phyloP scores from a whole-genome alignment of 2,888 invertebrate species.

The Ormia ochracea region DNA sequence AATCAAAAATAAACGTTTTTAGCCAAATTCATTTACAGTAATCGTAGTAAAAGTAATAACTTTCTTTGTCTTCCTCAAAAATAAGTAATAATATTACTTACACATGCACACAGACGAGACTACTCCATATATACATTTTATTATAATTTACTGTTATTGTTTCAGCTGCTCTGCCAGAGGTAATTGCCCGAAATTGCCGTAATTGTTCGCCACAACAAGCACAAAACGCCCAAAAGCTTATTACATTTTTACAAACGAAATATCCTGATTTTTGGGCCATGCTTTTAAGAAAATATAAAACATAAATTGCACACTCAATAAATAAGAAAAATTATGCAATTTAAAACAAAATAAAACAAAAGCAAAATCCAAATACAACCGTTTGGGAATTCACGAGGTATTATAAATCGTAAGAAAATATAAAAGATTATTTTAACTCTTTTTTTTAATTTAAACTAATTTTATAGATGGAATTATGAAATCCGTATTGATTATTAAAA shows the following conservation, averaged over 20 bases:
- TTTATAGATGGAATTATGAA: too few relatives aligned
- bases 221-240: constrained; percentile 78
- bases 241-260: constrained; percentile 78
- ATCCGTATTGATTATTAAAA: too few relatives aligned
- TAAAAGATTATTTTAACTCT: too few relatives aligned
- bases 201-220: constrained; percentile 78
- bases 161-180: constrained; percentile 78
- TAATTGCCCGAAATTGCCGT: constrained; percentile 78
- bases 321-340: not conserved
- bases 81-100: too few relatives aligned
- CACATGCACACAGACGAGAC: too few relatives aligned
- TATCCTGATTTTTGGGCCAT: constrained; percentile 79
- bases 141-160: not conserved
- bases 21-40: too few relatives aligned
- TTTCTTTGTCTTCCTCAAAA: too few relatives aligned
- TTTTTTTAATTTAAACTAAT: too few relatives aligned
- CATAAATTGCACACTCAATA: constrained; percentile 41
- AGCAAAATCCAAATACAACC: not conserved
- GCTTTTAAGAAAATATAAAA: constrained; percentile 77
- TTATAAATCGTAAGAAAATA: too few relatives aligned
- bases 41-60: too few relatives aligned
- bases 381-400: too few relatives aligned
- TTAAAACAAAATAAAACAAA: not conserved
- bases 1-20: too few relatives aligned
- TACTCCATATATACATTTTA: not conserved